Base-by-base conservation (phyloP, 2,797 vertebrate species). In the Tenualosa thibaudeaui region DNA sequence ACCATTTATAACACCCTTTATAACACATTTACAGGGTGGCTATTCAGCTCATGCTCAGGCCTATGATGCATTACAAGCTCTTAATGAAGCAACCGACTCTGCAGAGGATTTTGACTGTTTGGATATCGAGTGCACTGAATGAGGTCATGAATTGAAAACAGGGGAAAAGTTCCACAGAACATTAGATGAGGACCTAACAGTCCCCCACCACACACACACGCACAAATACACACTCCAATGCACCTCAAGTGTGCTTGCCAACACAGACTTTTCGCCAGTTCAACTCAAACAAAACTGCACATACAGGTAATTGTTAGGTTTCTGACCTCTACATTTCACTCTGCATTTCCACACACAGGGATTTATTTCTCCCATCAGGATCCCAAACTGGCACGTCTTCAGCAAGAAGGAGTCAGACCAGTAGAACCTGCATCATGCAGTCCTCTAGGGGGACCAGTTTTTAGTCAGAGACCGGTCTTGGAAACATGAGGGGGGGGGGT, bases 61-160 rank as follows among this genome's bases (percentile, higher is more conserved):
- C 43, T 22, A 78, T 46, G 17, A 43, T 26, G 37, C 37, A 15
- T 17, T 19, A 40, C 17, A 40, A 75, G 68, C 68, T 75, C 68
- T 7, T 75, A 40, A 17, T 75, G 68, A 75, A 40, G 40, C 71
- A 19, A 3, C 31, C 31, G 13, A 15, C 26, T 17, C 26, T 5
- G 37, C 71, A 78, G 15, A 78, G 40, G 71, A 40, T 19, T 22
- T 46, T 46, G 13, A 19, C 37, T 9, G 71, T 46, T 78, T 78
- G 71, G 71, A 78, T 78, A 78, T 78, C 71, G 46, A 78, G 71
- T 78, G 71, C 71, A 78, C 40, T 78, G 71, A 46, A 78, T 71
- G 68, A 71, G 68, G 68, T 71, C 68, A 71, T 71, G 40, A 37
- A 43, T 19, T 46, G 71, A 78, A 46, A 43, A 75, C 15, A 9